Percentiles rank a stretch among this genome's conserved stretches.
phyloP scores from a whole-genome alignment of 2,797 vertebrate genomes.

The Sebastes kiyomatsui region DNA sequence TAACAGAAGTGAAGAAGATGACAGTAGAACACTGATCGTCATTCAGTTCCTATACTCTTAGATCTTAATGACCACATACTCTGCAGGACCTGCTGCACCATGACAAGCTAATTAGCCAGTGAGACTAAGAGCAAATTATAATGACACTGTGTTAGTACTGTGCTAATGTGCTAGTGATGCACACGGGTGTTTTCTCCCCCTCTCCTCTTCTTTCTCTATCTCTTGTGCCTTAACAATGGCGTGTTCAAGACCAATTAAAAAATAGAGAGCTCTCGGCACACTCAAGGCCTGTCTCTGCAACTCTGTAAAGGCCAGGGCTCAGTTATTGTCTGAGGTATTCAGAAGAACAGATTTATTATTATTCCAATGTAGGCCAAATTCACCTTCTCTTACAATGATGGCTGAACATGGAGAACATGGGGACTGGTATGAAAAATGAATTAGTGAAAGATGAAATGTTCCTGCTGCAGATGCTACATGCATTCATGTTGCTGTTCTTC shows the following conservation, averaged over 20 bases:
- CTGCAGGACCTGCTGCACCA: constrained; percentile 71
- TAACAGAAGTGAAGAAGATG: constrained; percentile 30
- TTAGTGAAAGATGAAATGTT: constrained; percentile 57
- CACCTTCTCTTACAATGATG: constrained; percentile 77
- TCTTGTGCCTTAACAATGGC: constrained; percentile 68
- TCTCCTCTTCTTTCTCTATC: constrained; percentile 41
- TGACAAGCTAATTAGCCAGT: constrained; percentile 80
- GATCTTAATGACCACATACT: constrained; percentile 72
- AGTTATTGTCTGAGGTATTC: constrained; percentile 73
- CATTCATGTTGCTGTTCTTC: constrained; percentile 34
- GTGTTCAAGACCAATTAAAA: constrained; percentile 82
- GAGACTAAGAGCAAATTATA: constrained; percentile 78
- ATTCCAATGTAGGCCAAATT: constrained; percentile 81
- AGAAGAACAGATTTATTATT: constrained; percentile 81
- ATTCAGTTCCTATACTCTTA: constrained; percentile 49
- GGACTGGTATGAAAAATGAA: constrained; percentile 70
- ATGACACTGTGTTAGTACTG: constrained; percentile 75
- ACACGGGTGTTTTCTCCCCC: constrained; percentile 50
- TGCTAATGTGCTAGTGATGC: constrained; percentile 72
- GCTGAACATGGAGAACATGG: constrained; percentile 61
- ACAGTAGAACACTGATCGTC: constrained; percentile 50
- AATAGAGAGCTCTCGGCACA: constrained; percentile 70
- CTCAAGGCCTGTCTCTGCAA: constrained; percentile 65
- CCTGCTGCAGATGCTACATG: constrained; percentile 31
- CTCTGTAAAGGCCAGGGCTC: constrained; percentile 75